Conservation (phyloP, 2,888 invertebrate species). For the Calliopum simillimum region DNA sequence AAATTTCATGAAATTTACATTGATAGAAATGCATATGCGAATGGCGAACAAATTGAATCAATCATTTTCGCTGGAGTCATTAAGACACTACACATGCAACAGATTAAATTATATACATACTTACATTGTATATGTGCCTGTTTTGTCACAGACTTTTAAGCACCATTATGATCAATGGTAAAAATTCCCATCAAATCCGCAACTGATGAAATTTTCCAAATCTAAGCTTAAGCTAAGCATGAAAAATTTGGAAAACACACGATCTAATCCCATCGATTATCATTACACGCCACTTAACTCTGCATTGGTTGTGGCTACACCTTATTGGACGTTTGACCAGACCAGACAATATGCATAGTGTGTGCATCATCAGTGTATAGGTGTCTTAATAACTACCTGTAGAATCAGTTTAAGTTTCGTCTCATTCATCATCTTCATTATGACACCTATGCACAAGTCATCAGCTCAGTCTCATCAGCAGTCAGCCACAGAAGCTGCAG, state of each 20-base stretch:
- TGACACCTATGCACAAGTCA: slow-evolving; percentile 30
- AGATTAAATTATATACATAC: too few species aligned
- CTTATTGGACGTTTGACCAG: not conserved
- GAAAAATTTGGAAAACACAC: slow-evolving; percentile 46
- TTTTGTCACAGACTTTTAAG: too few species aligned
- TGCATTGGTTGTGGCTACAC: slow-evolving; percentile 5
- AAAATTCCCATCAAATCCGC: not conserved
- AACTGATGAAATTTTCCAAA: slow-evolving; percentile 5
- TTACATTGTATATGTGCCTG: too few species aligned
- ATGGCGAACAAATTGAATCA: too few species aligned
- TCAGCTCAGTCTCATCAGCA: slow-evolving; percentile 1
- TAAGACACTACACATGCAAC: too few species aligned
- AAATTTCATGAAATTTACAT: too few species aligned
- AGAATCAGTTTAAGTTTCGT: too few species aligned
- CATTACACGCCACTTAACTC: slow-evolving; percentile 49
- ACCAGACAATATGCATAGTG: not conserved
- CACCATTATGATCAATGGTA: too few species aligned
- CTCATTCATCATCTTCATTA: slow-evolving; percentile 28
- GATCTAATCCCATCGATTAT: slow-evolving; percentile 60
- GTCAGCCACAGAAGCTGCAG: slow-evolving; percentile 15
- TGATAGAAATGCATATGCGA: too few species aligned
- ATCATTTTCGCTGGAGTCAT: too few species aligned
- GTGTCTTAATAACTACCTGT: too few species aligned
- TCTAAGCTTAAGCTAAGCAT: slow-evolving; percentile 33
- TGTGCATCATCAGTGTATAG: not conserved